phyloP scores from a whole-genome alignment of 2,797 vertebrate genomes.

The Esox lucius region DNA sequence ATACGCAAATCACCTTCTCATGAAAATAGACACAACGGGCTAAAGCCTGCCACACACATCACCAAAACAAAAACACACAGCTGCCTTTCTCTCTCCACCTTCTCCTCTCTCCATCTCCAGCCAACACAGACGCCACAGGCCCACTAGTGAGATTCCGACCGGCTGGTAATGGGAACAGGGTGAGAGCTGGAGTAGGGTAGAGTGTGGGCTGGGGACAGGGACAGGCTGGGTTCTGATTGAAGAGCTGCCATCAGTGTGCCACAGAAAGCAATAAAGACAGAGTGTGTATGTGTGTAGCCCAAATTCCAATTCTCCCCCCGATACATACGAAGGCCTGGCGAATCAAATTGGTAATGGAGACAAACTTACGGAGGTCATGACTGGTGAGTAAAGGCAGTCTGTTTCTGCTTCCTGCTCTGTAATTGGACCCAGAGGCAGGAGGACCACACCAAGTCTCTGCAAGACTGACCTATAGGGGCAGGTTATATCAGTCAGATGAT shows the following conservation, averaged over 20 bases:
- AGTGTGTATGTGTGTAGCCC: background rate
- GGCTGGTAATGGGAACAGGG: conserved; percentile 48
- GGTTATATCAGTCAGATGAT: background rate
- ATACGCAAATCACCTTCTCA: conserved; percentile 9
- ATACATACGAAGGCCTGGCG: background rate
- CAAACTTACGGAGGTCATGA: conserved; percentile 1
- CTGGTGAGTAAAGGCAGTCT: background rate
- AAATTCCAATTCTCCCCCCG: background rate
- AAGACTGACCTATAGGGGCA: conserved; percentile 62
- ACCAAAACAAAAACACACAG: conserved; percentile 29
- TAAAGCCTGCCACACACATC: conserved; percentile 21
- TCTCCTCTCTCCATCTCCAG: conserved; percentile 36
- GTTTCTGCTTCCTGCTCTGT: conserved; percentile 21
- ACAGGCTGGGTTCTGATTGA: conserved; percentile 43
- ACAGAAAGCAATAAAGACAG: background rate
- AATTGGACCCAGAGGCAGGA: conserved; percentile 50
- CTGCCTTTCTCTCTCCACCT: conserved; percentile 10
- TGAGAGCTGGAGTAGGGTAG: conserved; percentile 29
- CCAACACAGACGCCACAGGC: conserved; percentile 38
- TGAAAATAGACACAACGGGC: conserved; percentile 33
- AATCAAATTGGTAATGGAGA: background rate
- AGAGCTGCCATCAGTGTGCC: conserved; percentile 17
- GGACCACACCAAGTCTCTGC: conserved; percentile 70
- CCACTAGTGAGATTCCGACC: conserved; percentile 45
- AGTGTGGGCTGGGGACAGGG: conserved; percentile 27